Conservation (phyloP, 2,113 vertebrate genomes). For the Natator depressus region DNA sequence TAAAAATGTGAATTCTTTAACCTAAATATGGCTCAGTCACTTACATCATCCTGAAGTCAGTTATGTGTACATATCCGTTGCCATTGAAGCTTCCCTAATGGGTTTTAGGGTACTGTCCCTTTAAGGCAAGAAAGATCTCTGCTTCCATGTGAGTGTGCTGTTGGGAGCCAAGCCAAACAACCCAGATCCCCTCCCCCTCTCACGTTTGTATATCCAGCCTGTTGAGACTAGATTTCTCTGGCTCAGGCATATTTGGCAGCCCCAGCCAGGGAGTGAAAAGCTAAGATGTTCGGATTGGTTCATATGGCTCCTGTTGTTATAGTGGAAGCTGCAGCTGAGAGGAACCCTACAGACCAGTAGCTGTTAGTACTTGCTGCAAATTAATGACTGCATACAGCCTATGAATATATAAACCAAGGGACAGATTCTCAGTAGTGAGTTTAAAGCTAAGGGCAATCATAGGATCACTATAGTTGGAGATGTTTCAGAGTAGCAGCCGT, state of each 20-base stretch:
- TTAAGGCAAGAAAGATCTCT: neutral
- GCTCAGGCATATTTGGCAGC: neutral
- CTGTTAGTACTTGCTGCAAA: neutral
- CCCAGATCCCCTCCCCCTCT: constrained; percentile 3
- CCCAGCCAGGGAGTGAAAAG: neutral
- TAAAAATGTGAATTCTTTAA: neutral
- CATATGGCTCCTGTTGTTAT: neutral
- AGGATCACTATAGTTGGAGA: neutral
- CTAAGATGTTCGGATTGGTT: neutral
- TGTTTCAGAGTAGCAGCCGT: too few species aligned
- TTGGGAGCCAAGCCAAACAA: neutral
- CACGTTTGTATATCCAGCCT: neutral
- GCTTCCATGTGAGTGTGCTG: neutral
- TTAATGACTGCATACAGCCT: neutral
- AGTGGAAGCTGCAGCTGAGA: neutral
- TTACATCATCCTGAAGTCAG: neutral
- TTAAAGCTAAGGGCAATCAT: neutral
- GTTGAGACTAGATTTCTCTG: constrained; percentile 14
- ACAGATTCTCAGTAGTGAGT: neutral
- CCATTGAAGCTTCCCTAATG: neutral
- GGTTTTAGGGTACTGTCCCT: neutral
- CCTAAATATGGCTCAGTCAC: fast-evolving
- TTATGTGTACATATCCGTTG: neutral
- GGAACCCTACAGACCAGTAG: neutral
- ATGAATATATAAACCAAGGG: neutral